A percentile compares a stretch with the other conserved stretches of the same genome.
Conservation (phyloP, 2,113 vertebrate genomes). For the Chloebia gouldiae region DNA sequence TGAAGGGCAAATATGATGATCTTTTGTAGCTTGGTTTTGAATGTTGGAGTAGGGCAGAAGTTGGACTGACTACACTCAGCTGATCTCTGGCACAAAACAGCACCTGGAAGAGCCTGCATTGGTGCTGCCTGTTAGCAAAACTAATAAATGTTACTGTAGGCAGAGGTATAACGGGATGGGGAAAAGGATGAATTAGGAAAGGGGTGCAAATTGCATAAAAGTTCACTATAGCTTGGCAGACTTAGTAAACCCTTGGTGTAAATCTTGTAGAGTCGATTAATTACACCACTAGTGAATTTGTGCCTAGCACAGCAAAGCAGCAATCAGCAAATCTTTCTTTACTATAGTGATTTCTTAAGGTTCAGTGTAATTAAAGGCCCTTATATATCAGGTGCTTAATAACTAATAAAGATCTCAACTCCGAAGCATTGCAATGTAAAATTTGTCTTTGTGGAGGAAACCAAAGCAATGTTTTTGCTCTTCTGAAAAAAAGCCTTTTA, state of each 20-base stretch:
- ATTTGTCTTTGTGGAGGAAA: not conserved
- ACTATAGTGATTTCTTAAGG: not conserved
- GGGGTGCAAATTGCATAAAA: not conserved
- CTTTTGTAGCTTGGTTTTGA: not conserved
- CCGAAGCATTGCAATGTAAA: not conserved
- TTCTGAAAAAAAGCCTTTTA: not conserved
- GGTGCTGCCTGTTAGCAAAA: not conserved
- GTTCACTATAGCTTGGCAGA: not conserved
- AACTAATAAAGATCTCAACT: conserved; percentile 20
- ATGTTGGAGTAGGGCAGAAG: not conserved
- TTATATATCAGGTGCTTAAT: conserved; percentile 31
- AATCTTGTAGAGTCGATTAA: not conserved
- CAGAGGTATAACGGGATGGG: not conserved
- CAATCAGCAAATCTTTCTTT: conserved; percentile 49
- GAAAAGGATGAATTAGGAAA: not conserved
- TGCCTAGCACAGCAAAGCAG: conserved; percentile 43
- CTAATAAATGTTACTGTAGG: not conserved
- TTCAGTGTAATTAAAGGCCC: conserved; percentile 28
- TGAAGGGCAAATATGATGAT: conserved; percentile 12
- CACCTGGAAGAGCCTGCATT: not conserved
- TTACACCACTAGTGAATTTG: conserved; percentile 45
- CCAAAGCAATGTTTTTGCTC: not conserved
- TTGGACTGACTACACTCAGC: not conserved
- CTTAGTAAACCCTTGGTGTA: not conserved
- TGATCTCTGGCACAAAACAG: not conserved